Percentiles rank a stretch among this genome's conserved stretches.
Conservation (phyloP, 1,140 invertebrate genomes). For the Cotesia glomerata region DNA sequence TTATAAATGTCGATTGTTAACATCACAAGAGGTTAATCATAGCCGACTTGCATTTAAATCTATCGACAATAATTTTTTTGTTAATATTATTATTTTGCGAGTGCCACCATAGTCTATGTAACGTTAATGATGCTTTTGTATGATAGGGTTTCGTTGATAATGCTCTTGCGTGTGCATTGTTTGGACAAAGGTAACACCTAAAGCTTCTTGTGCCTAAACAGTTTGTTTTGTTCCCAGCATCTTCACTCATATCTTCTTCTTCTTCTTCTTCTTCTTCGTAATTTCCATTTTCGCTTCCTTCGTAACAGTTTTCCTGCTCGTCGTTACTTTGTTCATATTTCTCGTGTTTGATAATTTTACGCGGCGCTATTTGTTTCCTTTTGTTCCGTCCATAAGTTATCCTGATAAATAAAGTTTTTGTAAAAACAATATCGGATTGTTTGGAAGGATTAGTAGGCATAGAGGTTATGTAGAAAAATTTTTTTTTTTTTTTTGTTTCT, state of each 20-base stretch:
- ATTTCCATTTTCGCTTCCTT: not conserved
- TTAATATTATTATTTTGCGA: not conserved
- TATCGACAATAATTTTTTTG: not conserved
- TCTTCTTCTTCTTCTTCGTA: slow-evolving; percentile 12
- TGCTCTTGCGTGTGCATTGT: slow-evolving; percentile 33
- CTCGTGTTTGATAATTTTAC: slow-evolving; percentile 46
- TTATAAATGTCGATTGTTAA: not conserved
- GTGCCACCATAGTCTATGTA: slow-evolving; percentile 63
- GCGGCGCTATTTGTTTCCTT: slow-evolving; percentile 59
- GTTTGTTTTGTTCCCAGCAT: not conserved
- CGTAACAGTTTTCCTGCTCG: not conserved
- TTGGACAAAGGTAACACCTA: slow-evolving; percentile 43
- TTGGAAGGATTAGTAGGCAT: not conserved
- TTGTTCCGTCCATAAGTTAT: slow-evolving; percentile 37
- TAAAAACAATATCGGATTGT: no score
- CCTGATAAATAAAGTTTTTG: not conserved
- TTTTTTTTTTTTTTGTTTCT: no score
- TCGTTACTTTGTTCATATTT: slow-evolving; percentile 6
- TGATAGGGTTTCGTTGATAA: slow-evolving; percentile 52
- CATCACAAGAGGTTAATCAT: not conserved
- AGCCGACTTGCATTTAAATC: not conserved
- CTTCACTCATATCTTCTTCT: not conserved
- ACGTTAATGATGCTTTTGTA: slow-evolving; percentile 55
- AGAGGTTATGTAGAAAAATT: not conserved
- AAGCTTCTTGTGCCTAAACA: slow-evolving; percentile 21